A percentile compares a stretch with the other conserved stretches of the same genome.
phyloP scores from a whole-genome alignment of 2,113 vertebrate species.

The Crotalus viridis region DNA sequence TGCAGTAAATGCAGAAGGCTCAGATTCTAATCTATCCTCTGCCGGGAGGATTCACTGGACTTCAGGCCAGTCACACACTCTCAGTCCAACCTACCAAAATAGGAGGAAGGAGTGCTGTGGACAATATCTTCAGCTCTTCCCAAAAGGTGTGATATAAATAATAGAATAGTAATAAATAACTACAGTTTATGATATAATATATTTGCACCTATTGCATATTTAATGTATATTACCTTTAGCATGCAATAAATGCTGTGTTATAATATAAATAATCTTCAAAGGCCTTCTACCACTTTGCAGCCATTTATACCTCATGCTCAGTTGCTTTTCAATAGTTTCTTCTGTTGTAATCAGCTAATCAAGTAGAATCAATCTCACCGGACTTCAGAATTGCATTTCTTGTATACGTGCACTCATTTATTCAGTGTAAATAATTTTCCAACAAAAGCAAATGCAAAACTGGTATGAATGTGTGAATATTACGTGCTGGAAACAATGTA shows the following conservation, averaged over 20 bases:
- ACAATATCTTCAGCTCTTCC: background rate
- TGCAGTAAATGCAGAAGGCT: background rate
- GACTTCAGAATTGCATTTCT: background rate
- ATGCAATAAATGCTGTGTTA: background rate
- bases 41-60: background rate
- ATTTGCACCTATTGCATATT: background rate
- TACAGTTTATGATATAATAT: background rate
- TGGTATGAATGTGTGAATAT: background rate
- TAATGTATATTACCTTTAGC: background rate
- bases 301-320: background rate
- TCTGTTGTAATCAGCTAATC: background rate
- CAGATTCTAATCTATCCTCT: background rate
- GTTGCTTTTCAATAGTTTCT: background rate
- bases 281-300: background rate
- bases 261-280: background rate
- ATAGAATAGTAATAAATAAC: background rate
- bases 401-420: background rate
- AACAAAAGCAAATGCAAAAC: background rate
- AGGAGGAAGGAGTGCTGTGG: background rate
- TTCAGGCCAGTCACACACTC: background rate
- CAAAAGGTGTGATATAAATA: background rate
- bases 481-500: background rate
- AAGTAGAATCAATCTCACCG: background rate
- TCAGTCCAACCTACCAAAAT: background rate
- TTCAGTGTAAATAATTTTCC: background rate